Evolutionary conservation across 2,797 vertebrate genomes (phyloP), one percentile per base, ranked within the genome.

Genomic region (Myotis vivesi): DNA sequence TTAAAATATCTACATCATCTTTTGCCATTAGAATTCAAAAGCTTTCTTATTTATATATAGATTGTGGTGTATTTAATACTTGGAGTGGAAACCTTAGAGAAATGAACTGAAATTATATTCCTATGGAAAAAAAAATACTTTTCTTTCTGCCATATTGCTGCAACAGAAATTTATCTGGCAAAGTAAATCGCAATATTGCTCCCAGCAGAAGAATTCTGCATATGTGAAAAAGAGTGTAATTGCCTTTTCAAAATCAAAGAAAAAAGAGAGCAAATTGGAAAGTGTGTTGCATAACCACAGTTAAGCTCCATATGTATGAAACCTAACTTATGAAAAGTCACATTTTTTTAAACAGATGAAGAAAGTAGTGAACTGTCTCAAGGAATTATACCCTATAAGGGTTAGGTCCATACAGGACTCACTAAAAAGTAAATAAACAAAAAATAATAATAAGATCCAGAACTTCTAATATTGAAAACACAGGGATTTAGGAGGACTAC

Each of bases 111-210:
- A 89, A 41, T 30, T 75, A 33, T 91, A 64, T 92, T 88, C 44
- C 57, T 87, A 76, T 44, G 66, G 62, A 36, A 87, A 83, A 87
- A 83, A 90, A 88, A 86, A 57, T 72, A 85, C 86, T 92, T 93
- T 88, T 69, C n/a, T 93, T 95, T 38, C 89, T 94, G 51, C 59
- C 86, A 87, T 94, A 96, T 81, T 87, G 53, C 76, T 84, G 57
- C 79, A 89, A 83, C 83, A 94, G 75, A 97, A 95, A 96, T 93
- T 59, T 87, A 89, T 76, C 51, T 96, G 95, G 93, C 93, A 94
- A 89, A 95, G 85, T 76, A 83, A 92, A n/a, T 89, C 38, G 41
- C 75, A 96, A 73, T 95, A 87, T 94, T 96, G 91, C 62, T 95
- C 83, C 66, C 83, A 83, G 75, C 13, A 94, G 59, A 94, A 91